Evolutionary conservation across 2,797 vertebrate genomes (phyloP), one percentile per base, ranked within the genome.

Genomic region (Chelon auratus): DNA sequence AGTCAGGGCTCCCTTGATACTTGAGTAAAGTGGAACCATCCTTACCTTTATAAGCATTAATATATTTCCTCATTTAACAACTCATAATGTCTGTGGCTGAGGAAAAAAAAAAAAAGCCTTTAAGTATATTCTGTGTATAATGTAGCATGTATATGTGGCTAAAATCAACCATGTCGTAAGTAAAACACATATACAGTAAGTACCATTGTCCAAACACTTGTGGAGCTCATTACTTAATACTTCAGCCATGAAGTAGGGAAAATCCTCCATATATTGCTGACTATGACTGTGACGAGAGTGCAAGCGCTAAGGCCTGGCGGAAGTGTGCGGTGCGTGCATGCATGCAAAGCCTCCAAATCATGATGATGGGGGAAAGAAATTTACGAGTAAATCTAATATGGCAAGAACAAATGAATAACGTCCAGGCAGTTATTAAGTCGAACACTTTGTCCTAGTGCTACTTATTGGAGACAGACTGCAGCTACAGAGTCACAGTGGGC

Each of bases 381-480:
- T 7, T 50, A 11, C 30, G 17, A 63, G 9, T 39, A 20, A 80
- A 59, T 63, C 56, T 24, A 43, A 67, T 9, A 42, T 43, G 42
- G 56, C 33, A 74, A 60, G 9, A 55, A 60, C 8, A 20, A 13
- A 63, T 59, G 17, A 71, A 54, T 67, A n/a, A 58, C 33, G 42
- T 55, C 17, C 1, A 11, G 13, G 6, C 8, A 8, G 5, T 13
- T 47, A 9, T 20, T 14, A 22, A 5, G 2, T 45, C 20, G 26
- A 18, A 53, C 15, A 5, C 24, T 52, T 54, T 62, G 17, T 52
- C 9, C 17, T 11, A 20, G 13, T 54, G 15, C 18, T 37, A 2
- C 52, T 70, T 69, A 24, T 40, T 18, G 13, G 11, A 20, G 39
- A 56, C 15, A 33, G 8, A 52, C 12, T 6, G 18, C 30, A 26